phyloP scores from a whole-genome alignment of 2,888 invertebrate species.

The Carcina quercana region DNA sequence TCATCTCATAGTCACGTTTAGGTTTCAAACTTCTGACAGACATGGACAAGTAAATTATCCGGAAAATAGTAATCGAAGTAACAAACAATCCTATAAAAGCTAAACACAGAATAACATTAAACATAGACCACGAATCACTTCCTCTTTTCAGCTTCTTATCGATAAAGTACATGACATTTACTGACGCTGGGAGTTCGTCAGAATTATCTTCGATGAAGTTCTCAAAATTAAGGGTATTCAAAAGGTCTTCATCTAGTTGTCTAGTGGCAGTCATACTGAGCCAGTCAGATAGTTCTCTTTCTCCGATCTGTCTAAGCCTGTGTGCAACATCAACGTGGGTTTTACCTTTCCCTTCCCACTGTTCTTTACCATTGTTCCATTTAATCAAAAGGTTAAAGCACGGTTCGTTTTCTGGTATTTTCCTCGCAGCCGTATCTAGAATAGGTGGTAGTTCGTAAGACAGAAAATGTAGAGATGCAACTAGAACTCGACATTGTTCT shows the following conservation, averaged over 20 bases:
- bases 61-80: slow-evolving; percentile 21
- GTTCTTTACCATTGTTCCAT: slow-evolving; percentile 63
- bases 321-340: slow-evolving; percentile 71
- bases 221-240: slow-evolving; percentile 33
- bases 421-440: slow-evolving; percentile 35
- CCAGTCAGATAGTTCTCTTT: slow-evolving; percentile 75
- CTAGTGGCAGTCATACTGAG: slow-evolving; percentile 72
- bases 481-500: slow-evolving; percentile 73
- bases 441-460: slow-evolving; percentile 32
- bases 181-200: neutral
- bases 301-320: slow-evolving; percentile 74
- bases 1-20: too few relatives aligned
- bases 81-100: slow-evolving; percentile 23
- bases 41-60: slow-evolving; percentile 3
- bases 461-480: slow-evolving; percentile 71
- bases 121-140: slow-evolving; percentile 27
- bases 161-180: slow-evolving; percentile 17
- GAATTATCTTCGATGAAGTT: slow-evolving; percentile 15
- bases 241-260: slow-evolving; percentile 65
- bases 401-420: slow-evolving; percentile 60
- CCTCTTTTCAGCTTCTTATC: slow-evolving; percentile 16
- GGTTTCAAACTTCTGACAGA: too few relatives aligned
- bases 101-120: slow-evolving; percentile 35
- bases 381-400: slow-evolving; percentile 73
- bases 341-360: slow-evolving; percentile 67